These are phyloP conservation scores for Psammodynastes pulverulentus DNA, from an alignment of 2,113 vertebrate species.

Conservation along the genomic window DNA sequence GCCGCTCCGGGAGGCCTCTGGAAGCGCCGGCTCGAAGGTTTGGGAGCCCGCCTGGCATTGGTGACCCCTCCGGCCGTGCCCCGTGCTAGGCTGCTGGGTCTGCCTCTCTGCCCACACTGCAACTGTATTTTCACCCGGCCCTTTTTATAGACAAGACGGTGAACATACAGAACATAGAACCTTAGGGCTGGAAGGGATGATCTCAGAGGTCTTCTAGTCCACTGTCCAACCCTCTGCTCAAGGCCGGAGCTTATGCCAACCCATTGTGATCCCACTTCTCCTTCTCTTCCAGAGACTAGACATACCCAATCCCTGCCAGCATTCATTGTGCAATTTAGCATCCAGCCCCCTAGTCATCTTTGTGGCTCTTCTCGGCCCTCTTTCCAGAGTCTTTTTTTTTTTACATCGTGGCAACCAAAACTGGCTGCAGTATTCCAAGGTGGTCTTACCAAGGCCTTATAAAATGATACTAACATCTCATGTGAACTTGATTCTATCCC, in stretches of 20 bases:
- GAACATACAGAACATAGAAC: neutral
- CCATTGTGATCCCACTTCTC: neutral
- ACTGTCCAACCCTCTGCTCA: neutral
- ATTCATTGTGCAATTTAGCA: neutral
- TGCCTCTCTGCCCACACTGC: no score
- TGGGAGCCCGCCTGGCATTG: neutral
- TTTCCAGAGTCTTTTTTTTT: neutral
- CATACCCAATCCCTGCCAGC: neutral
- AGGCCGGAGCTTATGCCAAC: neutral
- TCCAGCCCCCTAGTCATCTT: neutral
- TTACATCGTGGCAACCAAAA: neutral
- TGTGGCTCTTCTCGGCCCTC: neutral
- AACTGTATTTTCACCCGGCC: neutral
- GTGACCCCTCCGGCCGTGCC: neutral
- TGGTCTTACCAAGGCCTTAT: no score
- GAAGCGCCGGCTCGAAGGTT: neutral
- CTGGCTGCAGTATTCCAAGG: neutral
- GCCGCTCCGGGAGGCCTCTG: neutral
- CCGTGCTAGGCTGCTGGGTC: no score
- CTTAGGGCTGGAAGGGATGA: neutral
- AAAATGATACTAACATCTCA: neutral
- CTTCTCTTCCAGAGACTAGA: neutral
- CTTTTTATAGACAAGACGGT: neutral
- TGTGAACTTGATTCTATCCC: neutral
- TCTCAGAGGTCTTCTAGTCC: neutral